Evolutionary conservation across 2,797 vertebrate genomes (phyloP), one percentile per base, ranked within the genome.

Genomic region (Spheniscus humboldti): DNA sequence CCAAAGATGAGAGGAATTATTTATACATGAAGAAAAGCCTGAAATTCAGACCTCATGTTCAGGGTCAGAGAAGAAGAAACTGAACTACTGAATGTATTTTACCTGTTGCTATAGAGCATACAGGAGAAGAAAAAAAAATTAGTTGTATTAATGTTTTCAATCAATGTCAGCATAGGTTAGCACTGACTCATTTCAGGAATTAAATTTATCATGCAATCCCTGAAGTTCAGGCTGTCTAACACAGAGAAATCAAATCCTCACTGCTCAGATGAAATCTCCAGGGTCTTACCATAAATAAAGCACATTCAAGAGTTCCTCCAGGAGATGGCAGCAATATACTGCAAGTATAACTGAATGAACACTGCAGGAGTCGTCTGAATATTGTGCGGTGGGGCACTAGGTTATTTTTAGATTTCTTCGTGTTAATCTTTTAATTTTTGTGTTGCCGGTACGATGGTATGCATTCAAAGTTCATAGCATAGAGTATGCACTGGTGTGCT

Each of bases 301-400:
- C 57, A 9, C 88, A 47, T 97, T 95, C 80, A 27, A 10, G 60
- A 25, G 12, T 71, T 57, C 88, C 56, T 74, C 98, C 98, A 98
- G 98, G 75, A 98, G 98, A 63, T 98, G 98, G 98, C 98, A 98
- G 98, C 98, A 98, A n/a, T 64, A 79, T 60, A 84, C 92, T 79
- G 89, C 68, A 25, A 84, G 62, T 79, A 28, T 14, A 43, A 3
- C 39, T 72, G 41, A 37, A 73, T 59, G 74, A 94, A 24, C 77
- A 7, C 52, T 78, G 4, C 91, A 2, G 85, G 60, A 91, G 77
- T 19, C 64, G 31, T 37, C 63, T 92, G 75, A 94, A 77, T 57
- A 55, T 50, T 92, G 82, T 74, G 76, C 92, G 79, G 63, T 39
- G 83, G 94, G 95, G 90, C 94, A 74, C 82, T 48, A 20, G 60